Evolutionary conservation across 2,797 vertebrate species (phyloP).

Genomic region (Etheostoma perlongum): DNA sequence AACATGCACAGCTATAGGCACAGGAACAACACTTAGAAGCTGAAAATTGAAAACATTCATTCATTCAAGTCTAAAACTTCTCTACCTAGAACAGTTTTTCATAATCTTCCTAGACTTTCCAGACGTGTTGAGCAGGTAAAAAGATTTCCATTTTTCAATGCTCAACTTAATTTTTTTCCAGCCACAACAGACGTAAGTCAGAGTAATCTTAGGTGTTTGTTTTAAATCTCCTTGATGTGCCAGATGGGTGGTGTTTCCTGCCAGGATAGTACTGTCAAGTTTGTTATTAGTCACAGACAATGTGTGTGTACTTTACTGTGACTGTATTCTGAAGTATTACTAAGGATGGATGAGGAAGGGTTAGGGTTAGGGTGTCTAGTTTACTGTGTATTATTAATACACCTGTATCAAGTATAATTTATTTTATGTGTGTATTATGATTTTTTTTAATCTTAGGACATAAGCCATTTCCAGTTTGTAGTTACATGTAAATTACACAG

Average conservation of each 20-base stretch:
- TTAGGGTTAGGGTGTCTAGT: too few species aligned
- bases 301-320: constrained; percentile 12
- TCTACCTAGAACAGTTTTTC: constrained; percentile 1
- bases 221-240: constrained; percentile 62
- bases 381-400: neutral
- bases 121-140: constrained; percentile 1
- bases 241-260: constrained; percentile 57
- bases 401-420: neutral
- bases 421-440: neutral
- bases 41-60: neutral
- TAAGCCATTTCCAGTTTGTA: neutral
- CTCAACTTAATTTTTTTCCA: constrained; percentile 49
- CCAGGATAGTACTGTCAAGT: constrained; percentile 36
- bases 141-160: constrained; percentile 64
- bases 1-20: neutral
- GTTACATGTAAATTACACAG: neutral
- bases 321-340: neutral
- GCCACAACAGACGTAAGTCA: constrained; percentile 52
- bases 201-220: constrained; percentile 63
- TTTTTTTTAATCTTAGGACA: neutral
- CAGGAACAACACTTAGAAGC: neutral
- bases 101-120: neutral
- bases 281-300: constrained; percentile 33
- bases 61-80: neutral
- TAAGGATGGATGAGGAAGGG: neutral